phyloP scores from a whole-genome alignment of 2,113 vertebrate genomes.

The Ranitomeya imitator region DNA sequence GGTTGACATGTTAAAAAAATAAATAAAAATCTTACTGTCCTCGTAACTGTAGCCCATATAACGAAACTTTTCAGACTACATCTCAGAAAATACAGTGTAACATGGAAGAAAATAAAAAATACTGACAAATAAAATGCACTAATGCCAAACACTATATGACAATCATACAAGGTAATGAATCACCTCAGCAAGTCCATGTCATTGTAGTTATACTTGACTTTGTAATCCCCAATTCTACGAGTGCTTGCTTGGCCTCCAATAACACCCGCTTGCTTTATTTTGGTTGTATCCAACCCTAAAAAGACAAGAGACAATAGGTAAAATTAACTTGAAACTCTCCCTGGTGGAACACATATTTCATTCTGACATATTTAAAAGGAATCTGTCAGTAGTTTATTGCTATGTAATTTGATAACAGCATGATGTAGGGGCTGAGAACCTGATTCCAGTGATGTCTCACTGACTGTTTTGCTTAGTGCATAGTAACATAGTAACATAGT shows the following conservation, averaged over 20 bases:
- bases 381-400: too few species aligned
- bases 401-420: too few species aligned
- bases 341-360: neutral
- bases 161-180: slow-evolving; percentile 18
- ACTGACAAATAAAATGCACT: too few species aligned
- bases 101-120: too few species aligned
- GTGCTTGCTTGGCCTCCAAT: slow-evolving; percentile 92
- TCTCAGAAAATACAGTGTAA: too few species aligned
- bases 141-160: too few species aligned
- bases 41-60: neutral
- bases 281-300: slow-evolving; percentile 86
- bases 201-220: slow-evolving; percentile 90
- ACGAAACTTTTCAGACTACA: neutral
- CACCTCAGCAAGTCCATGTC: slow-evolving; percentile 94
- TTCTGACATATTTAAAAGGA: neutral
- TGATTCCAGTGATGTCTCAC: too few species aligned
- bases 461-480: too few species aligned
- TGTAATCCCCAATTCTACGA: slow-evolving; percentile 92
- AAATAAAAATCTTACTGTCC: too few species aligned
- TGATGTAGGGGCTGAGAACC: too few species aligned
- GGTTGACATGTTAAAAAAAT: too few species aligned
- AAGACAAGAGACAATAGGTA: neutral
- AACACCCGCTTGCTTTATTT: slow-evolving; percentile 85
- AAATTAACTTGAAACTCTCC: neutral
- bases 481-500: too few species aligned